These are phyloP conservation scores for Hemitrygon akajei DNA, from an alignment of 2,797 vertebrate genomes.

Conservation along the genomic window DNA sequence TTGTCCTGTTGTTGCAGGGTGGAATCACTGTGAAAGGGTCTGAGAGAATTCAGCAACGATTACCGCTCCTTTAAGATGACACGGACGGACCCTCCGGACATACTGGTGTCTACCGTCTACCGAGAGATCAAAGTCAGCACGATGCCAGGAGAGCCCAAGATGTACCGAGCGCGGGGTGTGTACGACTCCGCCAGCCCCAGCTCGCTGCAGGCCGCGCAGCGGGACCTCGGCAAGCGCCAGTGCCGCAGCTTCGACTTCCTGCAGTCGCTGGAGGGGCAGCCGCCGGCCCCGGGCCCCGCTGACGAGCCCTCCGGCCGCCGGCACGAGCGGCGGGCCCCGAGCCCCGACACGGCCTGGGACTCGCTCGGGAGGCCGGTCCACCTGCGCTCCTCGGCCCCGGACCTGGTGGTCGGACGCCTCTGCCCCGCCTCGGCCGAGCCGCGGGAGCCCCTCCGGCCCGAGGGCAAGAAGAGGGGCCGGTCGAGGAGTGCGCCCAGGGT, in stretches of 20 bases:
- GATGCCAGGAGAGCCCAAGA: slow-evolving; percentile 53
- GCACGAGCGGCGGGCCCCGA: slow-evolving; percentile 54
- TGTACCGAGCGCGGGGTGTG: slow-evolving; percentile 60
- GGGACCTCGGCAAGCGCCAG: slow-evolving; percentile 89
- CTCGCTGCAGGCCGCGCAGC: slow-evolving; percentile 65
- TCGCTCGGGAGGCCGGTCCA: slow-evolving; percentile 61
- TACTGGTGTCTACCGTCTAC: slow-evolving; percentile 86
- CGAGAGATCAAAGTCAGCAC: slow-evolving; percentile 76
- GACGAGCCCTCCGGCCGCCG: slow-evolving; percentile 66
- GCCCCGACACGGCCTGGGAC: slow-evolving; percentile 62
- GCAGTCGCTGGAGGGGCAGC: slow-evolving; percentile 80
- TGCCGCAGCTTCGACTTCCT: slow-evolving; percentile 94
- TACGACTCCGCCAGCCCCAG: slow-evolving; percentile 79
- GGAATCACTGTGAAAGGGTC: slow-evolving; percentile 61
- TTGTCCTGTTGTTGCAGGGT: slow-evolving; percentile 51
- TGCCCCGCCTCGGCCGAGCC: slow-evolving; percentile 52
- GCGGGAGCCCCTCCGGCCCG: slow-evolving; percentile 58
- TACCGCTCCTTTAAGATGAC: slow-evolving; percentile 83
- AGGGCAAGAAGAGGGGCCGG: slow-evolving; percentile 70
- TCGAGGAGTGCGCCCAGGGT: slow-evolving; percentile 79
- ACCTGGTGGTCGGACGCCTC: slow-evolving; percentile 61
- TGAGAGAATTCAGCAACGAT: slow-evolving; percentile 57
- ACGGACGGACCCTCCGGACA: slow-evolving; percentile 90
- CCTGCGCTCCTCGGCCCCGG: slow-evolving; percentile 64
- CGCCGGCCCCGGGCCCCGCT: slow-evolving; percentile 59